These are phyloP conservation scores for Momotus momota DNA, from an alignment of 2,797 vertebrate genomes.

Conservation along the genomic window DNA sequence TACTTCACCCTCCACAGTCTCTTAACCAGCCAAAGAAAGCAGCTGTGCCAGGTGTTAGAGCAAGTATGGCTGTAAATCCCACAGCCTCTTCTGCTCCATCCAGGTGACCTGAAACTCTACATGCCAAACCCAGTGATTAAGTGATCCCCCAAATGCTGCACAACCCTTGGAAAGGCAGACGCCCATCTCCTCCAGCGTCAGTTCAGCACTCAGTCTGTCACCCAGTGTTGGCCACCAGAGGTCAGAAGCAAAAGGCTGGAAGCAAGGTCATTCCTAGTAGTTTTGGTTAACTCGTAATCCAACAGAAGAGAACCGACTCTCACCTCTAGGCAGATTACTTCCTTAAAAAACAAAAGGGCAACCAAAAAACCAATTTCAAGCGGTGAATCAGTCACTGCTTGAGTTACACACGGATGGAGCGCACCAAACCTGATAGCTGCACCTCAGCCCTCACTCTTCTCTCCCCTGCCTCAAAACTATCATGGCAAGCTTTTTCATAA, in stretches of 20 bases:
- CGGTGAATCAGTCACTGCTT: background rate
- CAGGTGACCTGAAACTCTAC: background rate
- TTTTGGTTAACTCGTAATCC: background rate
- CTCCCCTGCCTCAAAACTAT: background rate
- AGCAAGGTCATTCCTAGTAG: background rate
- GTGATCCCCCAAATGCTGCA: fast-evolving
- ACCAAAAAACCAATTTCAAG: background rate
- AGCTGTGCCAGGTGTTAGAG: background rate
- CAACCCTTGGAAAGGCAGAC: background rate
- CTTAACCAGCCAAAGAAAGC: background rate
- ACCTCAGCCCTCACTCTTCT: background rate
- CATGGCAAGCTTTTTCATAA: background rate
- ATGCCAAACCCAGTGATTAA: fast-evolving
- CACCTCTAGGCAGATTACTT: background rate
- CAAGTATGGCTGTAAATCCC: background rate
- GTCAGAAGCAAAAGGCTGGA: background rate
- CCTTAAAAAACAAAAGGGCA: background rate
- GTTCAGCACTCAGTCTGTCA: fast-evolving
- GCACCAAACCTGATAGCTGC: background rate
- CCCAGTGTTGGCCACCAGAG: fast-evolving
- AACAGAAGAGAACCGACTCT: background rate
- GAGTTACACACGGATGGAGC: fast-evolving
- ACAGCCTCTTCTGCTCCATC: background rate
- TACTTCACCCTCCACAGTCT: background rate
- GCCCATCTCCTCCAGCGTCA: fast-evolving